Percentiles rank a stretch among this genome's conserved stretches.
These are phyloP conservation scores for Acrocera orbiculus DNA, from an alignment of 2,888 invertebrate species.

Conservation along the genomic window DNA sequence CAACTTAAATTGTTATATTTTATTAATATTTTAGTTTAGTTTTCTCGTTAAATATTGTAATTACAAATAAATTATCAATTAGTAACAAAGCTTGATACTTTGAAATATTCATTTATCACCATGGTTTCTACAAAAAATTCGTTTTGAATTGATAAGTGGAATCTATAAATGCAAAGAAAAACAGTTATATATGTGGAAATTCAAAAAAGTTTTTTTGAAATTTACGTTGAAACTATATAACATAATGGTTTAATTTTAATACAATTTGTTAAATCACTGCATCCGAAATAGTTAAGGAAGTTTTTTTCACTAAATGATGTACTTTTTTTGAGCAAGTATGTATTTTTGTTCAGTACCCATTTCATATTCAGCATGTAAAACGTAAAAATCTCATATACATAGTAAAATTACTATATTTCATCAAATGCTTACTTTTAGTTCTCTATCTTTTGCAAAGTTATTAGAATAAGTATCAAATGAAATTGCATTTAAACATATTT, in stretches of 20 bases:
- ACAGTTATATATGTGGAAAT: too few relatives aligned
- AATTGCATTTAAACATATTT: conserved; percentile 21
- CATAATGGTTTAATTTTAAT: conserved; percentile 26
- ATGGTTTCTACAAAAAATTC: conserved; percentile 47
- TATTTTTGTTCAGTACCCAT: conserved; percentile 27
- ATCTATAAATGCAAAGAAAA: conserved; percentile 18
- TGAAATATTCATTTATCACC: conserved; percentile 72
- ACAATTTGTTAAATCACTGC: conserved; percentile 27
- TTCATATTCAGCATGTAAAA: conserved; percentile 18
- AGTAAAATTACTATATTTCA: too few relatives aligned
- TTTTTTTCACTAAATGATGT: conserved; percentile 19
- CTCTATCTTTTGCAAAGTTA: conserved; percentile 29
- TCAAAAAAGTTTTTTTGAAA: too few relatives aligned
- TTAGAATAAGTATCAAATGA: conserved; percentile 25
- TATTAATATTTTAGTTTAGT: too few relatives aligned
- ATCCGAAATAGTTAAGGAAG: conserved; percentile 27
- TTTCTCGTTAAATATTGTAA: too few relatives aligned
- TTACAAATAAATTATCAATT: too few relatives aligned
- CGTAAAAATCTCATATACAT: too few relatives aligned
- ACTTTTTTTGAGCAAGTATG: conserved; percentile 22
- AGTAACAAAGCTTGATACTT: conserved; percentile 46
- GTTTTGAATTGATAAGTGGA: conserved; percentile 29
- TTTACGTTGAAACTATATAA: conserved; percentile 31
- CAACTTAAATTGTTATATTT: too few relatives aligned
- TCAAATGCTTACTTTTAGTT: conserved; percentile 22